Evolutionary conservation across 2,888 invertebrate genomes (phyloP), one percentile per base, ranked within the genome.

Genomic region (Marasmarcha lunaedactyla): DNA sequence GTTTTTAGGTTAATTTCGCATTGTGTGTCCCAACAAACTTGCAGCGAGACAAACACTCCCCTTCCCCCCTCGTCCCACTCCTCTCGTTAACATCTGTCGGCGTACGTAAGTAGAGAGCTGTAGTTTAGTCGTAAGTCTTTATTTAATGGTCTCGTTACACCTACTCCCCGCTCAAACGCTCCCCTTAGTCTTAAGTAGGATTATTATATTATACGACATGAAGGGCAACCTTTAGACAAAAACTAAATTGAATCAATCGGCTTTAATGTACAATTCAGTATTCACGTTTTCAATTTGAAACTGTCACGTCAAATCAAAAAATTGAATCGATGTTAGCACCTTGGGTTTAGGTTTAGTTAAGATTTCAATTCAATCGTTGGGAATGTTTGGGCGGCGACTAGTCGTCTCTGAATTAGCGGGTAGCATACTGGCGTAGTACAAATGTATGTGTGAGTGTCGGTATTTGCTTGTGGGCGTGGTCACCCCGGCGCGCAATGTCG

Each of bases 371-470:
- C 51, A 51, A 56, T 49, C 39, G 53, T 46, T 49, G 50, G 51
- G 63, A 71, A 62, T 61, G 57, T 66, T 63, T 60, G 60, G 59
- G 49, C 57, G 63, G 65, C 47, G 63, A 55, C 39, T 50, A 52
- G 59, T 51, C 50, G 47, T 45, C 49, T 15, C 63, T 62, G 55
- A 48, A 38, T 48, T 70, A 71, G 71, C 70, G 69, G 71, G 69
- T 69, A 70, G 69, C 70, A 70, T 72, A 73, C 77, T 77, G 77
- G 67, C 72, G 71, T 74, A 78, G 79, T 79, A 77, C 78, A 79
- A 79, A 78, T 72, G 71, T 64, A 51, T 60, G 72, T 65, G 65
- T 71, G 74, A 55, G 49, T 66, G 64, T 60, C 49, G 51, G 49
- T 55, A 51, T 49, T 45, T 51, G 38, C 45, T 46, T 50, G 55